These are phyloP conservation scores for Sarcophaga rosellei DNA, from an alignment of 2,888 invertebrate species.

Conservation along the genomic window DNA sequence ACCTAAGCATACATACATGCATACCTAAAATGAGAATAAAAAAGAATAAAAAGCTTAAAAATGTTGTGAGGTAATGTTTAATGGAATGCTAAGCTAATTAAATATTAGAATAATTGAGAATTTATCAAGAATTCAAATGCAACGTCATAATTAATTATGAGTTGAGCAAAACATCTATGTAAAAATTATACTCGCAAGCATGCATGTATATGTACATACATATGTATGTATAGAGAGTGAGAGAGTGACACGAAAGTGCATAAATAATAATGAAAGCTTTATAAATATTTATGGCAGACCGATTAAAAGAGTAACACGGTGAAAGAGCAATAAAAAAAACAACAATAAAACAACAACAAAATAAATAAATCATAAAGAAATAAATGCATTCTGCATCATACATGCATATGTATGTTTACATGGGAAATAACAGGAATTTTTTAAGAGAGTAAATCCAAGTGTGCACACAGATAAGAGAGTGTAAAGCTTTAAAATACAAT, in stretches of 20 bases:
- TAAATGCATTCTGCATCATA: not conserved
- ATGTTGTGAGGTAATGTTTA: conserved; percentile 34
- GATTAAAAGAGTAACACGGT: not conserved
- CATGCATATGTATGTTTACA: not conserved
- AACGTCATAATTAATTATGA: conserved; percentile 61
- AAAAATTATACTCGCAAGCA: not conserved
- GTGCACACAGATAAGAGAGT: not conserved
- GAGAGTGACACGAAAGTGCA: not conserved
- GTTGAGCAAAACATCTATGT: conserved; percentile 7
- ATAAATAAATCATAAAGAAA: not conserved
- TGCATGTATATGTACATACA: not conserved
- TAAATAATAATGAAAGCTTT: conserved; percentile 45
- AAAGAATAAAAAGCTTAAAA: conserved; percentile 29
- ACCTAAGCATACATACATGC: not conserved
- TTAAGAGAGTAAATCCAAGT: too few species aligned
- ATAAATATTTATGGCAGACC: not conserved
- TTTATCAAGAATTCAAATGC: conserved; percentile 23
- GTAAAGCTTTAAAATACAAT: not conserved
- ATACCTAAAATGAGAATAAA: not conserved
- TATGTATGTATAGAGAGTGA: not conserved
- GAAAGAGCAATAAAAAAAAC: not conserved
- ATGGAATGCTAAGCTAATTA: conserved; percentile 58
- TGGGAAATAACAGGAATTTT: not conserved
- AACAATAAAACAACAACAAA: not conserved
- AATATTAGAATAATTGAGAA: conserved; percentile 46